Conservation (phyloP, 2,797 vertebrate species). For the Poeciliopsis presidionis region DNA sequence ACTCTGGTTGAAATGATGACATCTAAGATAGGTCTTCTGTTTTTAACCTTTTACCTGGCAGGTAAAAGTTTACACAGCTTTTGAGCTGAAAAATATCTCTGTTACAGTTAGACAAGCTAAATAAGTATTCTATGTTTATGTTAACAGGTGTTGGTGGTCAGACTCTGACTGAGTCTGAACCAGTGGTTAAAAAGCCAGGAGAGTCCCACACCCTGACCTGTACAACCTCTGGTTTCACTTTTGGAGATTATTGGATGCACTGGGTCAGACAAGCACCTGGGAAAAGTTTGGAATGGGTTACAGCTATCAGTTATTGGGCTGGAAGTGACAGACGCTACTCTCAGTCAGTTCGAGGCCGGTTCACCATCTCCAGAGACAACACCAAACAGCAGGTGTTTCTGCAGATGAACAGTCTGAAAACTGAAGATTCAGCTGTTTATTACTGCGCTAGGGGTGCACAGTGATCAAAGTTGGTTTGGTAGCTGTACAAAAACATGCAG, state of each 20-base stretch:
- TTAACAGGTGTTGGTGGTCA: constrained; percentile 4
- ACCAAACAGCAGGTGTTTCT: constrained; percentile 35
- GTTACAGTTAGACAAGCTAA: not conserved
- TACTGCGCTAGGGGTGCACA: constrained; percentile 13
- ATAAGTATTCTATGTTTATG: not conserved
- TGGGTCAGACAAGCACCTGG: constrained; percentile 14
- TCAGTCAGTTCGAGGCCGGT: not conserved
- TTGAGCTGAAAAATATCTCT: not conserved
- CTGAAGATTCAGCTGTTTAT: constrained; percentile 57
- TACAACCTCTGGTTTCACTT: constrained; percentile 6
- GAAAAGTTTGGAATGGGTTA: not conserved
- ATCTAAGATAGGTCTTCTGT: rapidly evolving
- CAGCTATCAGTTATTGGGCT: rapidly evolving
- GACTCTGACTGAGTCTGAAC: constrained; percentile 19
- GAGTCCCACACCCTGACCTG: constrained; percentile 10
- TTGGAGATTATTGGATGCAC: not conserved
- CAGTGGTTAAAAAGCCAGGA: constrained; percentile 22
- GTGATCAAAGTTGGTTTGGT: not conserved
- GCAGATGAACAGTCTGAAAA: constrained; percentile 53
- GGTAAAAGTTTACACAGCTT: not conserved
- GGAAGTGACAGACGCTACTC: rapidly evolving
- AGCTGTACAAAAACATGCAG: not conserved
- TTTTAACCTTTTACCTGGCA: constrained; percentile 3
- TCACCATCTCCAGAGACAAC: constrained; percentile 5
- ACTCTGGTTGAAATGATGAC: not conserved